Evolutionary conservation across 2,113 vertebrate genomes (phyloP).

Genomic region (Oncorhynchus mykiss): DNA sequence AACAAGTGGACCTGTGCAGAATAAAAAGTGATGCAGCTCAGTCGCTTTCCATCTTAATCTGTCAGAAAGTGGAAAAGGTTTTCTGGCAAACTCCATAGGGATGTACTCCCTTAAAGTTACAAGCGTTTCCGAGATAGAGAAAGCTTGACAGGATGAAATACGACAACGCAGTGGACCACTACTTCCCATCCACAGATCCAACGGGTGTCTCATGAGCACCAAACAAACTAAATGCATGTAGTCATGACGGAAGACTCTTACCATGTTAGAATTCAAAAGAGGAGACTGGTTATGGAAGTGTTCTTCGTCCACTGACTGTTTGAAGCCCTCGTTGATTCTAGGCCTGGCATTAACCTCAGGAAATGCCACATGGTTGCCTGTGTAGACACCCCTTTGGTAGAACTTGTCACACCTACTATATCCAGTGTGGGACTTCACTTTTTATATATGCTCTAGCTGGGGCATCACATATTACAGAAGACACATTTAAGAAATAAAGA

Average conservation of each 20-base stretch:
- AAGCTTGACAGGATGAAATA: slow-evolving; percentile 11
- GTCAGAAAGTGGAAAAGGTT: slow-evolving; percentile 16
- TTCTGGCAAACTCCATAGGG: slow-evolving; percentile 27
- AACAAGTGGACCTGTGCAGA: slow-evolving; percentile 30
- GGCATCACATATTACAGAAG: slow-evolving; percentile 2
- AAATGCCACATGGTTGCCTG: background rate
- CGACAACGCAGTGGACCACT: slow-evolving; percentile 10
- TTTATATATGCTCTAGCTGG: background rate
- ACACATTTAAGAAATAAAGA: background rate
- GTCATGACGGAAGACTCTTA: slow-evolving; percentile 13
- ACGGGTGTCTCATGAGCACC: slow-evolving; percentile 9
- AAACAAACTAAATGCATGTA: slow-evolving; percentile 27
- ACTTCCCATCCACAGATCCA: slow-evolving; percentile 22
- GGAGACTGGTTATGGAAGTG: slow-evolving; percentile 13
- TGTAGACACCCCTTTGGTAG: background rate
- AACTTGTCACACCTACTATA: slow-evolving; percentile 23
- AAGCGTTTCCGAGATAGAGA: slow-evolving; percentile 10
- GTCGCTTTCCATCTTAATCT: slow-evolving; percentile 33
- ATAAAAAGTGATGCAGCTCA: slow-evolving; percentile 23
- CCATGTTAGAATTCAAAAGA: slow-evolving; percentile 8
- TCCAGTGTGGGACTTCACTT: background rate
- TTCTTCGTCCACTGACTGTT: slow-evolving; percentile 13
- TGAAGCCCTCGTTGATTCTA: background rate
- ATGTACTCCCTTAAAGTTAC: slow-evolving; percentile 22
- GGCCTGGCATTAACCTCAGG: background rate